Percentiles rank a stretch among this genome's conserved stretches.
phyloP scores from a whole-genome alignment of 1,140 invertebrate species.

The Brachionus plicatilis region DNA sequence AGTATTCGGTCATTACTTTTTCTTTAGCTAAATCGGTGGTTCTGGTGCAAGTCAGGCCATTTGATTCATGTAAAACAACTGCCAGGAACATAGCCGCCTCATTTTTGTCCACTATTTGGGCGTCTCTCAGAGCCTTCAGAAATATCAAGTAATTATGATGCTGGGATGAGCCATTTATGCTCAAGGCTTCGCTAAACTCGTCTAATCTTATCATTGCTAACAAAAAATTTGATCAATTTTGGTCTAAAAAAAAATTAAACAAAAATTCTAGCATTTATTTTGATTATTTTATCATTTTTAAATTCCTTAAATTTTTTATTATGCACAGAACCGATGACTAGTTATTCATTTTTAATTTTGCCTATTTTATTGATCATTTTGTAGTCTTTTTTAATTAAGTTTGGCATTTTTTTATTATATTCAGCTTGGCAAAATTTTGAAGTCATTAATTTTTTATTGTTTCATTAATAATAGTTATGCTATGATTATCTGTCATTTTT shows the following conservation, averaged over 20 bases:
- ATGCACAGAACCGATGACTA: no score
- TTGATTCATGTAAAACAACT: not conserved
- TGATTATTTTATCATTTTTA: no score
- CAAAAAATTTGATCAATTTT: no score
- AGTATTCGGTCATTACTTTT: not conserved
- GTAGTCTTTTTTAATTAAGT: no score
- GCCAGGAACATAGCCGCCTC: not conserved
- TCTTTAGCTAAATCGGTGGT: not conserved
- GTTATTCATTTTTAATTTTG: no score
- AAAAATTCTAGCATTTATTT: not conserved
- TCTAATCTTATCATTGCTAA: not conserved
- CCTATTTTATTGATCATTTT: no score
- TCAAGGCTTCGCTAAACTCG: not conserved
- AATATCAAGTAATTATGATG: not conserved
- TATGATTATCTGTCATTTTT: no score
- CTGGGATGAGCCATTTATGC: not conserved
- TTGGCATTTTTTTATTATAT: no score
- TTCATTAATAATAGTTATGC: no score
- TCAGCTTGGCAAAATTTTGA: no score
- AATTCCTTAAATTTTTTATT: no score
- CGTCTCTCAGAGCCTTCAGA: not conserved
- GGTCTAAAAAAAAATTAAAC: not conserved
- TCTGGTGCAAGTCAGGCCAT: not conserved
- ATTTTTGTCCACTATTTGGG: not conserved
- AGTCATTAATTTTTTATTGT: no score